These are phyloP conservation scores for Nymphalis polychloros DNA, from an alignment of 2,888 invertebrate genomes.

Conservation along the genomic window DNA sequence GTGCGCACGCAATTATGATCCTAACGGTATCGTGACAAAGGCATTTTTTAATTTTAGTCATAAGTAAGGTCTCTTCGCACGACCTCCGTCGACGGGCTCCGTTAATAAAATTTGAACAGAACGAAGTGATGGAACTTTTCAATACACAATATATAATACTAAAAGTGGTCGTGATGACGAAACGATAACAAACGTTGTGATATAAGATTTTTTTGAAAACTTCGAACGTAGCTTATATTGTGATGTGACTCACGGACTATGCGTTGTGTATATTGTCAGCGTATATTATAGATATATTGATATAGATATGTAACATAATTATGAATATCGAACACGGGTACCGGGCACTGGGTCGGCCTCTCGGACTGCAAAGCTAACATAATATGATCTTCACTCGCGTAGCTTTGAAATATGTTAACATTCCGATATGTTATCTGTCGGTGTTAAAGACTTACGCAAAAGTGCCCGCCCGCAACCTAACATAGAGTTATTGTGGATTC, in stretches of 20 bases:
- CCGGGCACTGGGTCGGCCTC: constrained; percentile 46
- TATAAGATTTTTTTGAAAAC: constrained; percentile 43
- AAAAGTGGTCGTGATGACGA: constrained; percentile 26
- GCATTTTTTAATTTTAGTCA: constrained; percentile 20
- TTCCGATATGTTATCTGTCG: neutral
- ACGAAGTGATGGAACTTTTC: constrained; percentile 15
- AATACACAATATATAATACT: constrained; percentile 17
- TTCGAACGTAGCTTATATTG: constrained; percentile 54
- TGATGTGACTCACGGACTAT: constrained; percentile 52
- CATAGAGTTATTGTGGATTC: constrained; percentile 51
- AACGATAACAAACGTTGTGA: constrained; percentile 63
- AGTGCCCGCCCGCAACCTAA: constrained; percentile 54
- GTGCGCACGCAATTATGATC: constrained; percentile 22
- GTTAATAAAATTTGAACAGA: neutral
- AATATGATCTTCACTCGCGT: neutral
- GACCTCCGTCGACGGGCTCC: constrained; percentile 7
- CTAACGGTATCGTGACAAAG: constrained; percentile 14
- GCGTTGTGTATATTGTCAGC: constrained; percentile 62
- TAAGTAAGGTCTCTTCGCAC: neutral
- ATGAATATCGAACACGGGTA: constrained; percentile 44
- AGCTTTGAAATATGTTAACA: neutral
- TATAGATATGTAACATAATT: constrained; percentile 51
- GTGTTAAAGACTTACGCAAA: constrained; percentile 7
- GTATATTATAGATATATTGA: constrained; percentile 63
- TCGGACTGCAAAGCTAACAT: neutral